Conservation (phyloP, 2,113 vertebrate genomes). For the Mesocricetus auratus region DNA sequence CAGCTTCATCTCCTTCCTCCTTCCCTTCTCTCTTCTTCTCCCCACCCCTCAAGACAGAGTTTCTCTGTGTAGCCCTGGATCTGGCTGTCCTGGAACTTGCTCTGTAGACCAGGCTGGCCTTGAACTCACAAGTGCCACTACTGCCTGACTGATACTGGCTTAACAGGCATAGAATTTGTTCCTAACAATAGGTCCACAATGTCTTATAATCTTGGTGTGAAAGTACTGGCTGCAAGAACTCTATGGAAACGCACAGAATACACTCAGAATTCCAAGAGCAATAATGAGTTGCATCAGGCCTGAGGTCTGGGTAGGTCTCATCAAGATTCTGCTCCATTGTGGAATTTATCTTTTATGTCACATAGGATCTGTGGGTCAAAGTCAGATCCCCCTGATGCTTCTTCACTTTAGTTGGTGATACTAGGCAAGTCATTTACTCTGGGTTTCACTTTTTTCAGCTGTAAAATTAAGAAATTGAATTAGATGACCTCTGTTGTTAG, state of each 20-base stretch:
- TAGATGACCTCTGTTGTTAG: conserved; percentile 1
- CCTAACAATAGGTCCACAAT: background rate
- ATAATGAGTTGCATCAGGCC: background rate
- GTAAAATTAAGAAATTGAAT: conserved; percentile 45
- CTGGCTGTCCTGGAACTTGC: background rate
- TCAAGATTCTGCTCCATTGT: background rate
- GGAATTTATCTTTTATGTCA: background rate
- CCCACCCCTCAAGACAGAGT: too few relatives aligned
- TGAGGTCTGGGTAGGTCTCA: background rate
- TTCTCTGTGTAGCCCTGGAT: too few relatives aligned
- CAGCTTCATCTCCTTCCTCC: background rate
- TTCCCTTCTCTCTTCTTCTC: too few relatives aligned
- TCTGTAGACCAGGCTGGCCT: background rate
- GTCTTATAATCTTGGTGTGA: background rate
- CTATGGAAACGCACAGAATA: conserved; percentile 1
- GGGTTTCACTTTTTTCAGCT: conserved; percentile 2
- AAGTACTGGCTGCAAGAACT: background rate
- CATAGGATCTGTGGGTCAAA: background rate
- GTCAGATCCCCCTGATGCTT: conserved; percentile 18
- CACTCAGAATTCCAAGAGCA: conserved; percentile 15
- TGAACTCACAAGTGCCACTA: background rate
- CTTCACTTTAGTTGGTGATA: background rate
- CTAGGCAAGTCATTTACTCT: conserved; percentile 33
- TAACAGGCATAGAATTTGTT: background rate
- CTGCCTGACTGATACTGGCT: too few relatives aligned